phyloP scores from a whole-genome alignment of 2,797 vertebrate genomes.

The Dendrocincla tyrannina region DNA sequence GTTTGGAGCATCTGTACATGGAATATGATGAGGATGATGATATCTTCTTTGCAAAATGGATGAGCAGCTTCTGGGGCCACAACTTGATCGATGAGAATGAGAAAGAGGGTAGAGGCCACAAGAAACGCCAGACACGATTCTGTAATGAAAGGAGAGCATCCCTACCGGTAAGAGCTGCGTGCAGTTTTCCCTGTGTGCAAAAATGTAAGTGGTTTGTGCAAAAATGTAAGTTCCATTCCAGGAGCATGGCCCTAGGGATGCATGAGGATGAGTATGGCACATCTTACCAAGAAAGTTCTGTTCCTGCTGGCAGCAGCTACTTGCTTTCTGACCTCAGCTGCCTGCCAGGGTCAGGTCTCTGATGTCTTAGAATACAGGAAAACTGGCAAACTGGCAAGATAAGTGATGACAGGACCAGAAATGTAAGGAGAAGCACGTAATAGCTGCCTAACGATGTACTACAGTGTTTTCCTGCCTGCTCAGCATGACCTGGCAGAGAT shows the following conservation, averaged over 20 bases:
- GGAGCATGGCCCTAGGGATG: not conserved
- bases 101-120: conserved; percentile 80
- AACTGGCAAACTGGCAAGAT: not conserved
- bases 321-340: not conserved
- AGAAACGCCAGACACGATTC: conserved; percentile 68
- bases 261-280: not conserved
- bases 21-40: conserved; percentile 94
- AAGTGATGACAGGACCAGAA: not conserved
- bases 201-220: not conserved
- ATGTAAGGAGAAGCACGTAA: not conserved
- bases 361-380: not conserved
- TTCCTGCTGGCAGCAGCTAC: not conserved
- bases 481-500: not conserved
- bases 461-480: not conserved
- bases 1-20: conserved; percentile 75
- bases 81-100: conserved; percentile 73
- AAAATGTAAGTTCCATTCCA: not conserved
- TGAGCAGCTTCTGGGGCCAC: conserved; percentile 98
- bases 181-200: not conserved
- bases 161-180: conserved; percentile 81
- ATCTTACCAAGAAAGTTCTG: not conserved
- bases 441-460: not conserved
- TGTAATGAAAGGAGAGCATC: conserved; percentile 84
- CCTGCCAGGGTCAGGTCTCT: not conserved
- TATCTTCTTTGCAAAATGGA: conserved; percentile 95